phyloP scores from a whole-genome alignment of 2,113 vertebrate species.

The Crotalus helleri region DNA sequence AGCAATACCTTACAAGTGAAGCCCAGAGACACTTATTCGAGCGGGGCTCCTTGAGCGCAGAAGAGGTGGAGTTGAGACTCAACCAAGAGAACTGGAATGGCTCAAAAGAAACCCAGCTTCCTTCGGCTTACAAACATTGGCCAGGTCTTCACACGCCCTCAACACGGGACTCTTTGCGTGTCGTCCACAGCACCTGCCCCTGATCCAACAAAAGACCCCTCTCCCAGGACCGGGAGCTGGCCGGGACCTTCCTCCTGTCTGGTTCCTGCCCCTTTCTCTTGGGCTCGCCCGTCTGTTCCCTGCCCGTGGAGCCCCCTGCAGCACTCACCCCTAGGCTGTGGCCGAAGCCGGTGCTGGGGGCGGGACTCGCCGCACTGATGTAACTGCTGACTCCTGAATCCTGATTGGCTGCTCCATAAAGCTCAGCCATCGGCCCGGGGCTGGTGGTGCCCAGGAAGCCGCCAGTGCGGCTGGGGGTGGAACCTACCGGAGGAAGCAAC shows the following conservation, averaged over 20 bases:
- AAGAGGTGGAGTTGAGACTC: not conserved
- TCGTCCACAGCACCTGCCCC: not conserved
- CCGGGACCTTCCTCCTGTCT: not conserved
- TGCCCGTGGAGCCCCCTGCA: accelerated
- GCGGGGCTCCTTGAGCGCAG: not conserved
- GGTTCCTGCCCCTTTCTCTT: not conserved
- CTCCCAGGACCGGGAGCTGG: not conserved
- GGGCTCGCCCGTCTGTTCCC: accelerated
- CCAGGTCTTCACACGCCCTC: not conserved
- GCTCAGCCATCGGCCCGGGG: conserved; percentile 95
- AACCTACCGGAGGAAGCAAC: conserved; percentile 79
- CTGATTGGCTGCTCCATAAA: conserved; percentile 92
- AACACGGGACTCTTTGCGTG: not conserved
- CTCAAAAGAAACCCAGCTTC: not conserved
- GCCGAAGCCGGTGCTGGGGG: conserved; percentile 93
- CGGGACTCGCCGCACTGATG: conserved; percentile 96
- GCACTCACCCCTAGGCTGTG: conserved; percentile 95
- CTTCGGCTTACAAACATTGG: not conserved
- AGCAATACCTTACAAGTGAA: not conserved
- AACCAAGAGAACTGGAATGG: not conserved
- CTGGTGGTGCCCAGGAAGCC: conserved; percentile 97
- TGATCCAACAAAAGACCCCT: not conserved
- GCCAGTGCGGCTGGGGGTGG: conserved; percentile 89
- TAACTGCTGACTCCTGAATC: conserved; percentile 98
- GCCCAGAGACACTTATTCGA: not conserved